These are phyloP conservation scores for Hyles euphorbiae DNA, from an alignment of 1,140 invertebrate species.

Conservation along the genomic window DNA sequence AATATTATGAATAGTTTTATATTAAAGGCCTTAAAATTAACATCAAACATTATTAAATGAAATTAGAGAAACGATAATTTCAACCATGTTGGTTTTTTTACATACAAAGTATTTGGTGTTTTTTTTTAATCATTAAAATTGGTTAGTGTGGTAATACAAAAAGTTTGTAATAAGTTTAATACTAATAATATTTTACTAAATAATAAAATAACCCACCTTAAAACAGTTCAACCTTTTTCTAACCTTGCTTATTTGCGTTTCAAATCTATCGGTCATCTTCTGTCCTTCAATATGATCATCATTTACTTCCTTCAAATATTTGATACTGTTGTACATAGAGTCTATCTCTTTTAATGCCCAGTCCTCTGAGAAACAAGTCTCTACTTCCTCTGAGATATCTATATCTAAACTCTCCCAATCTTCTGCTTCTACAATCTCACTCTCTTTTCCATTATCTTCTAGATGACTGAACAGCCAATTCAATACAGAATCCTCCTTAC, in stretches of 20 bases:
- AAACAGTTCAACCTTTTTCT: conserved; percentile 42
- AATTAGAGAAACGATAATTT: background rate
- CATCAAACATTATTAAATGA: background rate
- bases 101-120: too few relatives aligned
- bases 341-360: conserved; percentile 48
- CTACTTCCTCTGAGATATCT: conserved; percentile 26
- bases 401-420: conserved; percentile 44
- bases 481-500: conserved; percentile 45
- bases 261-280: conserved; percentile 44
- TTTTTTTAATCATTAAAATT: too few relatives aligned
- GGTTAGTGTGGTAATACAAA: too few relatives aligned
- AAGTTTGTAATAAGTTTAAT: too few relatives aligned
- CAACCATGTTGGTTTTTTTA: too few relatives aligned
- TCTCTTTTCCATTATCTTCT: conserved; percentile 27
- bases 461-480: conserved; percentile 47
- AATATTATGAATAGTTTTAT: conserved; percentile 15
- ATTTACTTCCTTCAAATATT: conserved; percentile 43
- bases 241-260: conserved; percentile 37
- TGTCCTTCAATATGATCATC: conserved; percentile 30
- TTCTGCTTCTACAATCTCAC: conserved; percentile 17
- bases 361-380: conserved; percentile 53
- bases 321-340: conserved; percentile 46
- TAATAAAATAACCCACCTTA: conserved; percentile 35
- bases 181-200: too few relatives aligned
- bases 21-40: too few relatives aligned